These are phyloP conservation scores for Rutpela maculata DNA, from an alignment of 2,888 invertebrate genomes.

Conservation along the genomic window DNA sequence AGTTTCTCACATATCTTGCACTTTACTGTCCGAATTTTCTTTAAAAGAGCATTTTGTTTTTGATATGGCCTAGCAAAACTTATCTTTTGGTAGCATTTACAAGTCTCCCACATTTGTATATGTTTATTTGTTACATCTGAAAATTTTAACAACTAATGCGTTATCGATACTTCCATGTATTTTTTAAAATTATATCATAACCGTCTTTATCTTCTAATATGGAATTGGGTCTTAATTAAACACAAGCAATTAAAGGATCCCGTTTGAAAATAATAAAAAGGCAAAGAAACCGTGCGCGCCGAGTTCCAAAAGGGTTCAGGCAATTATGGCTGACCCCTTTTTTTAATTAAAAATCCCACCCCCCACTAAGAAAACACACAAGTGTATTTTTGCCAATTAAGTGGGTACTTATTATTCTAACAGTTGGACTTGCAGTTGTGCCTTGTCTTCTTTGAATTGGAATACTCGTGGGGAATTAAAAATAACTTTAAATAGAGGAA, in stretches of 20 bases:
- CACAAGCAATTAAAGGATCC: conserved; percentile 16
- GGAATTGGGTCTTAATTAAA: conserved; percentile 20
- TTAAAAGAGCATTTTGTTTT: too few species aligned
- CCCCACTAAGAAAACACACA: conserved; percentile 63
- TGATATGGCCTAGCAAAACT: too few species aligned
- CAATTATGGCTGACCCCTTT: conserved; percentile 59
- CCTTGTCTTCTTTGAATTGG: conserved; percentile 40
- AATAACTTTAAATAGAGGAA: conserved; percentile 14
- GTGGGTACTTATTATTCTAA: conserved; percentile 64
- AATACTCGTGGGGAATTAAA: conserved; percentile 18
- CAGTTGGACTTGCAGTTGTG: conserved; percentile 59
- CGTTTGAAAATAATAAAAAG: conserved; percentile 21
- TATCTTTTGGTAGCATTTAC: too few species aligned
- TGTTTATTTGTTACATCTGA: too few species aligned
- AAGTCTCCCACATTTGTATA: too few species aligned
- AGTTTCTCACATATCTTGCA: too few species aligned
- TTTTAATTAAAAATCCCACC: conserved; percentile 61
- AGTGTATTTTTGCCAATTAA: conserved; percentile 64
- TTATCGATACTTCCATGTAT: too few species aligned
- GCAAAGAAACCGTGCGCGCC: conserved; percentile 13
- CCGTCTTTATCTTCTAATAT: neutral
- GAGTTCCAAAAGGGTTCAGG: conserved; percentile 30
- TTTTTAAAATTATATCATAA: neutral
- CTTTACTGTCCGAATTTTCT: too few species aligned
- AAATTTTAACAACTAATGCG: too few species aligned